A percentile compares a stretch with the other conserved stretches of the same genome.
Conservation (phyloP, 2,888 invertebrate genomes). For the Fragum sueziense region DNA sequence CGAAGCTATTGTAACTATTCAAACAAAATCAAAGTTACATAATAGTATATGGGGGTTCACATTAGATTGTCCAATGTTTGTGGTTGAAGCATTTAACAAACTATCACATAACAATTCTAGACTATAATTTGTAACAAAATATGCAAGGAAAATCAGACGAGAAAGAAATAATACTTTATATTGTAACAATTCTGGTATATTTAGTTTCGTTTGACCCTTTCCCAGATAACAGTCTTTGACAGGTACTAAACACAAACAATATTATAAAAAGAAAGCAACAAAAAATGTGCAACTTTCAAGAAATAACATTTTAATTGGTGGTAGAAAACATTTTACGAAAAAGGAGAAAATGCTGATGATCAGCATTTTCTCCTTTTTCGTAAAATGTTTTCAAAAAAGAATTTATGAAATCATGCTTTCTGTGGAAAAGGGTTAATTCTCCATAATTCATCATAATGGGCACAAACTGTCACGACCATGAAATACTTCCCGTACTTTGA, state of each 20-base stretch:
- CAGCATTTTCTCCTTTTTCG: not conserved
- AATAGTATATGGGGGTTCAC: too few relatives aligned
- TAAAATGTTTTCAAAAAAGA: not conserved
- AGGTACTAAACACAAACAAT: too few relatives aligned
- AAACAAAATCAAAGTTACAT: too few relatives aligned
- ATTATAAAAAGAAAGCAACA: too few relatives aligned
- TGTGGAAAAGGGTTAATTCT: conserved; percentile 32
- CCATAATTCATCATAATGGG: conserved; percentile 30
- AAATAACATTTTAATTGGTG: too few relatives aligned
- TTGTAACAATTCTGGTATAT: conserved; percentile 5
- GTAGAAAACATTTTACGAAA: too few relatives aligned
- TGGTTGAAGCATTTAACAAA: too few relatives aligned
- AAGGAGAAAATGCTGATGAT: not conserved
- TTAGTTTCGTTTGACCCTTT: not conserved
- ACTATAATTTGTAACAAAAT: not conserved
- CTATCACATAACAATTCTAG: not conserved
- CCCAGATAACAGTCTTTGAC: too few relatives aligned
- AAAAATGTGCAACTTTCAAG: too few relatives aligned
- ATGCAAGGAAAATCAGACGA: not conserved
- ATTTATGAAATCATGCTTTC: too few relatives aligned
- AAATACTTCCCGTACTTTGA: conserved; percentile 31
- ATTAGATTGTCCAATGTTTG: too few relatives aligned
- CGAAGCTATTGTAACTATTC: too few relatives aligned
- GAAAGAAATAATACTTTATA: not conserved
- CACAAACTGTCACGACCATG: conserved; percentile 20